phyloP scores from a whole-genome alignment of 2,797 vertebrate genomes.

The Tokudaia muenninki region DNA sequence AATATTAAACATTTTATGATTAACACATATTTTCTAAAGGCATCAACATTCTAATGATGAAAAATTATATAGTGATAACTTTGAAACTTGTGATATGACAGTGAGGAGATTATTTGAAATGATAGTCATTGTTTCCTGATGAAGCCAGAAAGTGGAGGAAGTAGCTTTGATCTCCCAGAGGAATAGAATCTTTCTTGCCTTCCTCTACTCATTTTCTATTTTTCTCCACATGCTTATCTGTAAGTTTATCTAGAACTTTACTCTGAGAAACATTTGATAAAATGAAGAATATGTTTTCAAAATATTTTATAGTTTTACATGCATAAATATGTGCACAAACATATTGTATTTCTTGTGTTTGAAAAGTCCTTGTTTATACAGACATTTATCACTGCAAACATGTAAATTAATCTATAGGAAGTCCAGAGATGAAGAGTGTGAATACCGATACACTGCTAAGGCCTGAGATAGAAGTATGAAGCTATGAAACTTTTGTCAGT shows the following conservation, averaged over 20 bases:
- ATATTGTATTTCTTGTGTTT: background rate
- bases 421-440: background rate
- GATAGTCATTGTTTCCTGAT: background rate
- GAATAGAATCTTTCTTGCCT: background rate
- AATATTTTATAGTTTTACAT: background rate
- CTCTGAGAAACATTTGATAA: background rate
- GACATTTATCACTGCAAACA: background rate
- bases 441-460: background rate
- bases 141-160: background rate
- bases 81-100: background rate
- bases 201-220: background rate
- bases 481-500: background rate
- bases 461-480: background rate
- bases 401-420: background rate
- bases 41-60: background rate
- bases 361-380: background rate
- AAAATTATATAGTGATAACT: background rate
- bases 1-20: background rate
- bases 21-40: background rate
- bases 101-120: background rate
- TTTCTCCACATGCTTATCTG: background rate
- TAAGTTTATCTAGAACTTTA: background rate
- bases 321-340: background rate
- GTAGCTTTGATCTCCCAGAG: background rate
- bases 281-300: background rate